Evolutionary conservation across 2,797 vertebrate species (phyloP).

Genomic region (Eptatretus atami): DNA sequence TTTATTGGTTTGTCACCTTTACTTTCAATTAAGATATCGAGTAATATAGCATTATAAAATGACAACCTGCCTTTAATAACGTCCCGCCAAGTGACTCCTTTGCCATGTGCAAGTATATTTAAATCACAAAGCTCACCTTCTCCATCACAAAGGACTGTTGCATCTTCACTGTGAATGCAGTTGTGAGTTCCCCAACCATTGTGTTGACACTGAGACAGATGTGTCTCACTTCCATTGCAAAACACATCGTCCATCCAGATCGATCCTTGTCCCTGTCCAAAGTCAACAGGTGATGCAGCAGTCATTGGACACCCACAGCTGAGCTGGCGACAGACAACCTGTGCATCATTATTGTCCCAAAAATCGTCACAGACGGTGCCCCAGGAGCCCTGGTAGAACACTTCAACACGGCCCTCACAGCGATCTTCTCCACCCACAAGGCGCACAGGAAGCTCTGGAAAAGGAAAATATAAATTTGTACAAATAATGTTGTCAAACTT

Average conservation of each 20-base stretch:
- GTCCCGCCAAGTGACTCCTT: too few species aligned
- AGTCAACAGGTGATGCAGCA: background rate
- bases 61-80: too few species aligned
- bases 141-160: background rate
- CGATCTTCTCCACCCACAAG: background rate
- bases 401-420: background rate
- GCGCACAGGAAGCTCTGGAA: background rate
- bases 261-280: background rate
- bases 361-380: background rate
- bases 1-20: too few species aligned
- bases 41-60: too few species aligned
- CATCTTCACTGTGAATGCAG: background rate
- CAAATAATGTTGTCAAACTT: too few species aligned
- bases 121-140: too few species aligned
- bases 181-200: background rate
- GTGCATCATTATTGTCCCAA: background rate
- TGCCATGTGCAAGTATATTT: too few species aligned
- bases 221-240: background rate
- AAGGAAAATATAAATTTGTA: too few species aligned
- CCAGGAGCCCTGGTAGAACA: background rate
- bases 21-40: too few species aligned
- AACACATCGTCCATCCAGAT: background rate
- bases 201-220: background rate
- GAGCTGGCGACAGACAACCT: background rate
- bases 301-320: background rate